Evolutionary conservation across 1,140 invertebrate species (phyloP), one percentile per base, ranked within the genome.

Genomic region (Pseudomyrmex dendroicus): DNA sequence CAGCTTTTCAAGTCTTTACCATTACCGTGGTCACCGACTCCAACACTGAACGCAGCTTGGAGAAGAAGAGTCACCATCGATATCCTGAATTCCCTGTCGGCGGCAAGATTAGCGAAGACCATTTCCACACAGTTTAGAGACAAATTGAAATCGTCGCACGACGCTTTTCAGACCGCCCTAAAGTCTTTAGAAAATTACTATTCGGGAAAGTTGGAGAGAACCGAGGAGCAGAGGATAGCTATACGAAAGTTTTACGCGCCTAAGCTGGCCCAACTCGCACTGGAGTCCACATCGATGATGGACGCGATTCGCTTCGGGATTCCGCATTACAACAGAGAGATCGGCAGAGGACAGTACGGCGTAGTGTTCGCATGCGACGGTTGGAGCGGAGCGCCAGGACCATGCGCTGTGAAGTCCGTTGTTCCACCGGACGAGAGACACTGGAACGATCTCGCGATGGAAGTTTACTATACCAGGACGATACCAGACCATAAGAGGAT

Each of bases 401-500:
- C 96, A 0, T 98, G 96, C 91, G 98, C 98, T 13, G 96, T 98
- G n/a, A 99, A 99, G 94, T 98, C 97, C 15, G 97, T 99, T 46
- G 96, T 98, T 44, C 98, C 98, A 0, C 97, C 97, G 3, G 98
- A 99, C 94, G 97, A 98, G 82, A 96, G 97, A 86, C 98, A 98
- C 91, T 98, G 98, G 97, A 97, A 98, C 92, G 98, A 99, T 92
- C 94, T 98, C 0, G 98, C 98, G 1, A 97, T 98, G 96, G 98
- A 99, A 94, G 98, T 98, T 94, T 98, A 97, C 92, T 97, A 97
- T 86, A 97, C 97, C 9, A 96, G 97, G 91, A 97, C 97, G 68
- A 97, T 98, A 86, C 97, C 97, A 2, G 96, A 97, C 87, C 98
- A 98, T 94, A 96, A 97, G 15, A 95, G 97, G 73, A 97, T 98